phyloP scores from a whole-genome alignment of 2,797 vertebrate species.

The Ptychadena robeensis region DNA sequence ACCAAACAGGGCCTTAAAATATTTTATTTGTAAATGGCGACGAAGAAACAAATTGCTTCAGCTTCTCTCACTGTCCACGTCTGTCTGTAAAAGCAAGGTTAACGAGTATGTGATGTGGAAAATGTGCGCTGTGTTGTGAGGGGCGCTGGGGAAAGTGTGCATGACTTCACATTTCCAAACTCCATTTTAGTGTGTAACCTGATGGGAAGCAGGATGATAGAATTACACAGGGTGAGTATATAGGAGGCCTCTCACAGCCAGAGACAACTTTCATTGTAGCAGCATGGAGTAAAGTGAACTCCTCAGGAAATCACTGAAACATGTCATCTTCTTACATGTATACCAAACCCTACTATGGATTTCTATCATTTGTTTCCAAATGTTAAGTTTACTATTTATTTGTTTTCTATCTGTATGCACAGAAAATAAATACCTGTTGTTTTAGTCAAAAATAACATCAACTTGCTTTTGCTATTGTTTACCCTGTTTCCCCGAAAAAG shows the following conservation, averaged over 20 bases:
- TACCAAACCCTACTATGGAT: not conserved
- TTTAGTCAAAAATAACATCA: too few species aligned
- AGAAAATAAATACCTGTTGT: too few species aligned
- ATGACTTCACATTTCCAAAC: constrained; percentile 52
- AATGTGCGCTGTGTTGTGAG: constrained; percentile 22
- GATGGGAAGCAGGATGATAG: constrained; percentile 56
- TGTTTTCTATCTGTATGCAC: too few species aligned
- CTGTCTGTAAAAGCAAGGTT: constrained; percentile 23
- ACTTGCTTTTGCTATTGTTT: too few species aligned
- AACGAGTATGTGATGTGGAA: constrained; percentile 46
- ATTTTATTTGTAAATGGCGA: constrained; percentile 65
- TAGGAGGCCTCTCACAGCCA: constrained; percentile 51
- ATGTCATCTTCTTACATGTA: constrained; percentile 5
- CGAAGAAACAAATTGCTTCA: constrained; percentile 59
- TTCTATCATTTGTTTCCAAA: not conserved
- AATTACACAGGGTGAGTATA: constrained; percentile 34
- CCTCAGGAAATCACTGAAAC: constrained; percentile 14
- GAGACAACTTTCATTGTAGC: constrained; percentile 33
- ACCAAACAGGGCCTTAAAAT: constrained; percentile 61
- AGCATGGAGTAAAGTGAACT: constrained; percentile 20
- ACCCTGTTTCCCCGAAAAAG: too few species aligned
- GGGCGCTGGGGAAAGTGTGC: constrained; percentile 22
- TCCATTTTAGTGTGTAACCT: constrained; percentile 55
- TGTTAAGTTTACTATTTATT: too few species aligned
- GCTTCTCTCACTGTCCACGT: constrained; percentile 16